phyloP scores from a whole-genome alignment of 2,797 vertebrate species.

The Decapterus maruadsi region DNA sequence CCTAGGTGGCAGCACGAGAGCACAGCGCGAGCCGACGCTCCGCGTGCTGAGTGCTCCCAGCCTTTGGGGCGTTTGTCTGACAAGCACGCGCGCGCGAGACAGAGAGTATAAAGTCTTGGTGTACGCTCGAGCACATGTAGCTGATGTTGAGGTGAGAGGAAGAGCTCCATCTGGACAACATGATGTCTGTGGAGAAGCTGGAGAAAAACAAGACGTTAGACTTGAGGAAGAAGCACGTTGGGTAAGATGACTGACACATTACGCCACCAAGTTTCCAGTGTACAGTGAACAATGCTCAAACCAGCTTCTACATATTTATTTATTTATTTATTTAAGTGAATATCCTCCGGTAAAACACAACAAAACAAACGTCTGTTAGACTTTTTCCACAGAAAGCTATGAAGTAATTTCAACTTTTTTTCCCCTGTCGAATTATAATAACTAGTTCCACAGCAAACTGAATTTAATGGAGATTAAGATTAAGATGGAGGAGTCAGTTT shows the following conservation, averaged over 20 bases:
- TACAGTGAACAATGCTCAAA: background rate
- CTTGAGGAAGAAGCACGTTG: conserved; percentile 90
- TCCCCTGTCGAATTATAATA: no score
- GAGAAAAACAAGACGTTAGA: conserved; percentile 90
- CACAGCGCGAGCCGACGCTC: background rate
- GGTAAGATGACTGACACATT: conserved; percentile 78
- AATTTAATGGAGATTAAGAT: background rate
- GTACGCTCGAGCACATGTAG: background rate
- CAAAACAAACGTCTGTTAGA: background rate
- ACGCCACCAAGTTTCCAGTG: background rate
- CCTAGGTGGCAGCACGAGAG: conserved; percentile 32
- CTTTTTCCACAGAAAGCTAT: background rate
- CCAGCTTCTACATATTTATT: background rate
- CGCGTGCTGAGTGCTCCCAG: no score
- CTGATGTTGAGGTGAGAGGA: background rate
- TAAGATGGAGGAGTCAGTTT: background rate
- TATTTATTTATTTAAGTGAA: no score
- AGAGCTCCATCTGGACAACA: conserved; percentile 1
- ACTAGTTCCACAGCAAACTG: background rate
- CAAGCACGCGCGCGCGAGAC: background rate
- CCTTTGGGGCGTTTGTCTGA: background rate
- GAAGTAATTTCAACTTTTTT: no score
- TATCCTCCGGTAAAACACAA: background rate
- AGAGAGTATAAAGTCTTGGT: background rate
- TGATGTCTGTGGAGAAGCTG: conserved; percentile 82